Percentiles rank a stretch among this genome's conserved stretches.
phyloP scores from a whole-genome alignment of 92 coral and sea anemone species.

The Bergia sp. region DNA sequence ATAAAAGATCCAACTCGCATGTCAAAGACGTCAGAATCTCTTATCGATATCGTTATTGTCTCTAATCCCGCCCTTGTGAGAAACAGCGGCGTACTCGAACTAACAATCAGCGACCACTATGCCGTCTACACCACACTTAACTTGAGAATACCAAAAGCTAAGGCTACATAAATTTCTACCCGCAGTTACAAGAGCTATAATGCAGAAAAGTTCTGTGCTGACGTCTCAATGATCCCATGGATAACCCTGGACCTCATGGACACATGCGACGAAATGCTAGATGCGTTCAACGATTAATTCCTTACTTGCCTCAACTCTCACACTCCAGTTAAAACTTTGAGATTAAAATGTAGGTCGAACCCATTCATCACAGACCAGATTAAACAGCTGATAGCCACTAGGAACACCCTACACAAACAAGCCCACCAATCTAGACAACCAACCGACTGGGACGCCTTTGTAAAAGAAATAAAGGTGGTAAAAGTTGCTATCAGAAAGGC shows the following conservation, averaged over 20 bases:
- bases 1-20: neutral
- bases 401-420: constrained; percentile 21
- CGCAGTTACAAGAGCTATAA: constrained; percentile 2
- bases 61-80: neutral
- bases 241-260: neutral
- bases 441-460: neutral
- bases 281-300: constrained; percentile 27
- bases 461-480: constrained; percentile 5
- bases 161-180: neutral
- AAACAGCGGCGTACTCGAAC: neutral
- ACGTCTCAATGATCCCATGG: constrained; percentile 19
- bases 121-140: neutral
- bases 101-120: neutral
- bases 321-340: constrained; percentile 30
- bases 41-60: neutral
- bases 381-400: constrained; percentile 9
- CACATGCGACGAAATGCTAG: constrained; percentile 17
- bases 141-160: neutral
- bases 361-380: constrained; percentile 28
- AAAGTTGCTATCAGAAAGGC: constrained; percentile 1
- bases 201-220: constrained; percentile 12
- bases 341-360: neutral
- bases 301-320: constrained; percentile 24
- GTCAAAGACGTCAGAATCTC: neutral
- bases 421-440: neutral